Evolutionary conservation across 2,113 vertebrate genomes (phyloP).

Genomic region (Harpagus bidentatus): DNA sequence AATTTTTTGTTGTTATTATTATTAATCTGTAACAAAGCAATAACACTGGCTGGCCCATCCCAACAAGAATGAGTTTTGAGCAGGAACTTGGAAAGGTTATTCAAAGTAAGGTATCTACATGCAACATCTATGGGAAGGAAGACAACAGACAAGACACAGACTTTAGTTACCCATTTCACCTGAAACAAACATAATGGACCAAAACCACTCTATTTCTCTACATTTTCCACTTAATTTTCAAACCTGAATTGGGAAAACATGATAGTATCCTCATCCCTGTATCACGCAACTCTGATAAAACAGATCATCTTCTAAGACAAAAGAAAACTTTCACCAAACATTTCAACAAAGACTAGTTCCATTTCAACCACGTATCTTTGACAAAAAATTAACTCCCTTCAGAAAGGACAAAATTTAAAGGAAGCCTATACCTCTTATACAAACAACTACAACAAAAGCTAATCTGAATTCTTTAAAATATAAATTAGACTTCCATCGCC

Average conservation of each 20-base stretch:
- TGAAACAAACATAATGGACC: neutral
- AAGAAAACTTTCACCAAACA: neutral
- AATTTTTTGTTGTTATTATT: neutral
- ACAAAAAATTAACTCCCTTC: neutral
- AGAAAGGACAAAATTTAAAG: neutral
- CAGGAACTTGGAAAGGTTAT: neutral
- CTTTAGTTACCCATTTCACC: neutral
- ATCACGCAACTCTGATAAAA: neutral
- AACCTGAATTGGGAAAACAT: neutral
- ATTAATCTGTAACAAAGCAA: neutral
- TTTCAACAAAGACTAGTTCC: neutral
- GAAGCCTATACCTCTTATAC: neutral
- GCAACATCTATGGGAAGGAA: neutral
- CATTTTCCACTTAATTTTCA: neutral
- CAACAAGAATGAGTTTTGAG: neutral
- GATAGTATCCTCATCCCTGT: rapidly evolving
- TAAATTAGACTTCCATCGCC: rapidly evolving
- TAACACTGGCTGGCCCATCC: neutral
- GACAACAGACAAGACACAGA: neutral
- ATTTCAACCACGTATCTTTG: neutral
- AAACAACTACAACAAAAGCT: neutral
- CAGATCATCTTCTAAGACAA: neutral
- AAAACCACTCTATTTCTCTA: neutral
- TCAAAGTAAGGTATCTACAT: neutral
- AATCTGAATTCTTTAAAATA: neutral